Evolutionary conservation across 2,797 vertebrate species (phyloP), one percentile per base, ranked within the genome.

Genomic region (Lutjanus argentimaculatus): DNA sequence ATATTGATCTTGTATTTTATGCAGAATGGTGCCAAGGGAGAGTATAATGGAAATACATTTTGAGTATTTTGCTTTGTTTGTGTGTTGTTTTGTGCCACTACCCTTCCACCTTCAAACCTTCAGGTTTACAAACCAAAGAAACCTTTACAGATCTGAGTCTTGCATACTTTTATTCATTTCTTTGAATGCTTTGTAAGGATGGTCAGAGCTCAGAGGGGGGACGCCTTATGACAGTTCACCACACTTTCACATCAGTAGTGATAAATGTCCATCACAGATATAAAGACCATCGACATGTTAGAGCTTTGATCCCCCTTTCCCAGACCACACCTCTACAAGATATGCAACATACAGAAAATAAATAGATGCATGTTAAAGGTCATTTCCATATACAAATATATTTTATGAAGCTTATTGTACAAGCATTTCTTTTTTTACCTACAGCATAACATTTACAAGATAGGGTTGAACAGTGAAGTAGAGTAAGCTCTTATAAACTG

Each of bases 381-480:
- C 93, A 86, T 95, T 97, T 96, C 96, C 95, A 97, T 96, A 97
- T 97, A 97, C 95, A 98, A 97, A 97, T 96, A 97, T 94, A 95
- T 94, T 95, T 95, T 94, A 93, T 93, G 93, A 96, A 93, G 93
- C 94, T 71, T 77, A 96, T 96, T 95, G 94, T 97, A 97, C 96
- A 97, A 94, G 95, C 92, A 91, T 93, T 91, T 95, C 85, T 91
- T 91, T 82, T 92, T 93, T 92, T 91, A 92, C 85, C 87, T 92
- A 91, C 90, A 94, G 85, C 72, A 58, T 75, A 89, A 92, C 93
- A 96, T 96, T 95, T 95, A 96, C 95, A 96, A 78, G 81, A 88
- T 77, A 89, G 67, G 81, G 67, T 80, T 86, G 85, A 91, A 92
- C 88, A 88, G 82, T 85, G 80, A 89, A 75, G 57, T 66, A 80